These are phyloP conservation scores for Alviniconcha marisindica DNA, from an alignment of 1,140 invertebrate genomes.

Conservation along the genomic window DNA sequence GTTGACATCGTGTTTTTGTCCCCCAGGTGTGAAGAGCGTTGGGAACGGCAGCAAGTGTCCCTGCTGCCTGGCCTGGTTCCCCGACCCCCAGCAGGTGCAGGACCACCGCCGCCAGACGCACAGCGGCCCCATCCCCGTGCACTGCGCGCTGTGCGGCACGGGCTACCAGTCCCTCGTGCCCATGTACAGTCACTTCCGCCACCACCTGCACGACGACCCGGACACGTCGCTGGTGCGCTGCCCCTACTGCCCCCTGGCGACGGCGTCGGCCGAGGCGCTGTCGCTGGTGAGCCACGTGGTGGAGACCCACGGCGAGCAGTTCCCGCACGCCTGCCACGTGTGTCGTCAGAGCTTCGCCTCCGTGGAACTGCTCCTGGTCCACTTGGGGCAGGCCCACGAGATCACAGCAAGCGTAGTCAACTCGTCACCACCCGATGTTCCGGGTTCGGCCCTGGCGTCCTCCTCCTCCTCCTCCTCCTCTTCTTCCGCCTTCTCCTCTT, in stretches of 20 bases:
- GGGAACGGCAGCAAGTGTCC: not conserved
- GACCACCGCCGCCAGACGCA: not conserved
- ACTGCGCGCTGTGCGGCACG: conserved; percentile 12
- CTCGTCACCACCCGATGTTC: too few species aligned
- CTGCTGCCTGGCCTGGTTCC: not conserved
- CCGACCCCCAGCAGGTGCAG: not conserved
- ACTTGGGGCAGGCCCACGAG: not conserved
- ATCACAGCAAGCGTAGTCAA: too few species aligned
- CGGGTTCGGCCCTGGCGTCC: too few species aligned
- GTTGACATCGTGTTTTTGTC: too few species aligned
- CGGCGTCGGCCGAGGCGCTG: not conserved
- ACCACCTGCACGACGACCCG: not conserved
- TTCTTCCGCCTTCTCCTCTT: too few species aligned
- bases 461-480: too few species aligned
- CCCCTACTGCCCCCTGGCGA: not conserved
- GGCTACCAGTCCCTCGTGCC: not conserved
- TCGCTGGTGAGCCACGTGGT: conserved; percentile 3
- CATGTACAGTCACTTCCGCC: not conserved
- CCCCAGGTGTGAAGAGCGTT: too few species aligned
- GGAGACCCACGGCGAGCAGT: not conserved
- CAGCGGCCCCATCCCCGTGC: not conserved
- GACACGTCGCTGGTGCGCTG: not conserved
- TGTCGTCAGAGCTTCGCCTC: not conserved
- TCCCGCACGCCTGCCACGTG: not conserved
- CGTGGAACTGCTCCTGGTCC: not conserved